phyloP scores from a whole-genome alignment of 2,113 vertebrate species.

The Spea multiplicata region DNA sequence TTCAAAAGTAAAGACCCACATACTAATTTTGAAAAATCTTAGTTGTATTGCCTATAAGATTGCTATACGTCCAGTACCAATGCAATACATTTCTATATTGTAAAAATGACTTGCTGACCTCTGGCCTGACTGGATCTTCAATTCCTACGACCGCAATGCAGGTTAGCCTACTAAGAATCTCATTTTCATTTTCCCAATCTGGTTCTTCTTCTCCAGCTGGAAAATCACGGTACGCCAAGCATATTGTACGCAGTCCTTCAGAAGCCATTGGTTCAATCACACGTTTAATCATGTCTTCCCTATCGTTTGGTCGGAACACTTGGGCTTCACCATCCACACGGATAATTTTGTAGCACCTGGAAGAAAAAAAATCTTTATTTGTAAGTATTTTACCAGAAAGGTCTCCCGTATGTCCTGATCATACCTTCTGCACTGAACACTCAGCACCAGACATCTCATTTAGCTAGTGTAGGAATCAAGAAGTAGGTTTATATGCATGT shows the following conservation, averaged over 20 bases:
- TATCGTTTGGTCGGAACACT: constrained; percentile 89
- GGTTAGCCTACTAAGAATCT: constrained; percentile 88
- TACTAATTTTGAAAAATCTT: too few relatives aligned
- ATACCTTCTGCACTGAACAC: too few relatives aligned
- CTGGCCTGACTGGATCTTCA: constrained; percentile 94
- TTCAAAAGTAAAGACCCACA: too few relatives aligned
- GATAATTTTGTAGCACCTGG: constrained; percentile 93
- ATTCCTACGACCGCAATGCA: constrained; percentile 95
- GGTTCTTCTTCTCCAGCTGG: constrained; percentile 85
- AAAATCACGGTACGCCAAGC: constrained; percentile 93
- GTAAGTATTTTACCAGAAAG: not conserved
- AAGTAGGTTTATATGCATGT: too few relatives aligned
- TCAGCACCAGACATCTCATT: too few relatives aligned
- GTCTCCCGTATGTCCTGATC: too few relatives aligned
- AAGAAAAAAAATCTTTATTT: constrained; percentile 20
- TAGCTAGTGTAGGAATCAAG: too few relatives aligned
- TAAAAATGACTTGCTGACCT: constrained; percentile 67
- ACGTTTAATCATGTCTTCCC: constrained; percentile 91
- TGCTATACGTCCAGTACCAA: too few relatives aligned
- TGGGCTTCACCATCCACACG: constrained; percentile 86
- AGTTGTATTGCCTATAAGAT: too few relatives aligned
- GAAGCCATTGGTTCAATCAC: constrained; percentile 99
- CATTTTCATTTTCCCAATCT: constrained; percentile 95
- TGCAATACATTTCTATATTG: too few relatives aligned
- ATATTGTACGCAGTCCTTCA: constrained; percentile 96